phyloP scores from a whole-genome alignment of 1,140 invertebrate genomes.

The Scylla paramamosain region DNA sequence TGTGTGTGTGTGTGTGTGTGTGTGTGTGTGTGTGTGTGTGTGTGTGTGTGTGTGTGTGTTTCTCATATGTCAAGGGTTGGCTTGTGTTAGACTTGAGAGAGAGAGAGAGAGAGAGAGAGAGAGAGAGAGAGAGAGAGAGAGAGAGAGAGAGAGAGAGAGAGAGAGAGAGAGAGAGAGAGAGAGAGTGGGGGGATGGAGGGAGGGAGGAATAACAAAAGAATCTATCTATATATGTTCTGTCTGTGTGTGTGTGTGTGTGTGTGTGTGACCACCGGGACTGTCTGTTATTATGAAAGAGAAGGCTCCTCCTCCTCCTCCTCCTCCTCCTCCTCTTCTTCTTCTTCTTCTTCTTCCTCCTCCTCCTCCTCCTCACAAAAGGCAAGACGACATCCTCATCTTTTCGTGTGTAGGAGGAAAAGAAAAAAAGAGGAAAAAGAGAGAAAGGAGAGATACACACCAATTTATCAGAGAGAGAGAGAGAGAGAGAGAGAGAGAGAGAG shows the following conservation, averaged over 20 bases:
- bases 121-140: conserved; percentile 16
- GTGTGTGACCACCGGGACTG: neutral
- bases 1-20: conserved; percentile 36
- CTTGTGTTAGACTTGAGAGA: too few species aligned
- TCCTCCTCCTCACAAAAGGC: neutral
- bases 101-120: too few species aligned
- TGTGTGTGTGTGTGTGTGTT: conserved; percentile 29
- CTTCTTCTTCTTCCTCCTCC: neutral
- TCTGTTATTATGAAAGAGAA: neutral
- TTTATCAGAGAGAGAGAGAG: too few species aligned
- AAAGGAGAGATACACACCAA: too few species aligned
- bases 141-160: conserved; percentile 10
- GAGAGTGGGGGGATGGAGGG: neutral
- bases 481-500: too few species aligned
- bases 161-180: conserved; percentile 20
- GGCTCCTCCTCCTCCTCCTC: neutral
- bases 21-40: neutral
- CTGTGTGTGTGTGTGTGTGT: conserved; percentile 43
- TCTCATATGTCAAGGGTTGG: too few species aligned
- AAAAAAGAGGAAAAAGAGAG: neutral
- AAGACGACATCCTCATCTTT: neutral
- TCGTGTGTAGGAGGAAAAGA: neutral
- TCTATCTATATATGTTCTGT: conserved; percentile 16
- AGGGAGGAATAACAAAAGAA: neutral
- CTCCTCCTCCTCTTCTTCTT: neutral